These are phyloP conservation scores for Cataglyphis altisquamis DNA, from an alignment of 2,888 invertebrate species.

Conservation along the genomic window DNA sequence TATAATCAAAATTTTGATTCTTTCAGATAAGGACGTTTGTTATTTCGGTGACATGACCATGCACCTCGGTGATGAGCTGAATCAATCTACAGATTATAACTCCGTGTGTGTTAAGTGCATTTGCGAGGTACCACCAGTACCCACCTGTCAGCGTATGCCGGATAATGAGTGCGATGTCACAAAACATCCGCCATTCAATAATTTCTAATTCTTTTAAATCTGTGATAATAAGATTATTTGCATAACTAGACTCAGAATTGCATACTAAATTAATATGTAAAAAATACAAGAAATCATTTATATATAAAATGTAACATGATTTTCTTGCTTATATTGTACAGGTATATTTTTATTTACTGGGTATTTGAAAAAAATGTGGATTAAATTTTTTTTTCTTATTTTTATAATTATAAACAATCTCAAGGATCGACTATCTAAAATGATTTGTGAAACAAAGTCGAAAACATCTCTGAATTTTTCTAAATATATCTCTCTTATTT, in stretches of 20 bases:
- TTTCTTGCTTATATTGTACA: not conserved
- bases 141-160: slow-evolving; percentile 77
- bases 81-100: slow-evolving; percentile 68
- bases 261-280: not conserved
- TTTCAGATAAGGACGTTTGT: slow-evolving; percentile 67
- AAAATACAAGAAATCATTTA: not conserved
- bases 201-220: not conserved
- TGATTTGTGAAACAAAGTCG: not conserved
- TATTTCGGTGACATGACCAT: slow-evolving; percentile 77
- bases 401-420: not conserved
- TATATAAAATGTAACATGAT: not conserved
- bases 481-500: not conserved
- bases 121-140: slow-evolving; percentile 80
- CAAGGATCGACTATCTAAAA: not conserved
- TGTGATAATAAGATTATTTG: slow-evolving; percentile 30
- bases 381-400: not conserved
- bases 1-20: not conserved
- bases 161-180: slow-evolving; percentile 73
- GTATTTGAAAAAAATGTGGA: not conserved
- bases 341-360: not conserved
- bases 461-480: not conserved
- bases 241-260: not conserved
- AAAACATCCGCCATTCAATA: slow-evolving; percentile 44
- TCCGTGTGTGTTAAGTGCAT: slow-evolving; percentile 77
- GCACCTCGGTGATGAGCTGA: slow-evolving; percentile 76